Evolutionary conservation across 1,140 invertebrate species (phyloP), one percentile per base, ranked within the genome.

Genomic region (Subanguina moxae): DNA sequence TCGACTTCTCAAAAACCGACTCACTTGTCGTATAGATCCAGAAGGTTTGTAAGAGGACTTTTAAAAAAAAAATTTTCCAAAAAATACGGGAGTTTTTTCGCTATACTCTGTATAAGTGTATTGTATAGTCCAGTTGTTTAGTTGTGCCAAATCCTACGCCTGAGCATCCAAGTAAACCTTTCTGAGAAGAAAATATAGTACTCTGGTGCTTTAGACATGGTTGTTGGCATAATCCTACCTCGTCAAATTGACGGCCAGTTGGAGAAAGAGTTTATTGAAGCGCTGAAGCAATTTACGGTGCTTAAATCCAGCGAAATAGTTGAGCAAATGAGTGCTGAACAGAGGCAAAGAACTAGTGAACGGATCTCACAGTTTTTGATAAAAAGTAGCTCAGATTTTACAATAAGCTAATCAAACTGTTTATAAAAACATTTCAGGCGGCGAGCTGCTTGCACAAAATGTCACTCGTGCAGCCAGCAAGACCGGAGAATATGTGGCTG

Each of bases 141-240:
- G 32, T 75, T n/a, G 48, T 75, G 38, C 76, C 74, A 42, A 75
- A 75, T 42, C 74, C 74, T 15, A 73, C 71, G n/a, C 17, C 23
- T n/a, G 74, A 75, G 28, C 62, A 77, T 19, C 75, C 74, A 43
- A 64, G 71, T 70, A 68, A 25, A 66, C 19, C n/a, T 69, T 61
- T 61, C 13, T 7, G 19, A 21, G 13, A 30, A 61, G 3, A n/a
- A 21, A 21, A 8, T 38, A 17, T 23, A 64, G 1, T 13, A 68
- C 19, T 15, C 8, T 38, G 23, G 8, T 8, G 21, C 64, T 70
- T 27, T 52, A 71, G 71, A 75, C 46, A 75, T 75, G 74, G 78
- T 57, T 48, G 74, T 75, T 32, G 74, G 74, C 11, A 75, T 75
- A 21, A 75, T 75, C 62, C 57, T 75, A 21, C 74, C 74, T 21